A percentile compares a stretch with the other conserved stretches of the same genome.
Conservation (phyloP, 2,113 vertebrate species). For the Lonchura striata region DNA sequence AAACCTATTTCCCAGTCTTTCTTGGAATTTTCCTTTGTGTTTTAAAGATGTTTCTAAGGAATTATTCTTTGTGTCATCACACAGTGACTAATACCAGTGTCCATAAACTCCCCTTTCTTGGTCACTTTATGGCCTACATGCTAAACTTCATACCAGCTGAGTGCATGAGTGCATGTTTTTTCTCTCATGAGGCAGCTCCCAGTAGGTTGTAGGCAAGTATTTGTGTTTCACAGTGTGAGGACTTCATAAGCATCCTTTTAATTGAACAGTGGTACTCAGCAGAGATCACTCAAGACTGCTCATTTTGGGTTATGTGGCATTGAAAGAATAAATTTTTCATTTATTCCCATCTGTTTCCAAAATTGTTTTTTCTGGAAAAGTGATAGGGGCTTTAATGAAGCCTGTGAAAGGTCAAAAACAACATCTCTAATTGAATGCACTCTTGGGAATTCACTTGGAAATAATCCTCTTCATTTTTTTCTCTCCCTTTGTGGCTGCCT, state of each 20-base stretch:
- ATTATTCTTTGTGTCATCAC: neutral
- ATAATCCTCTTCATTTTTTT: neutral
- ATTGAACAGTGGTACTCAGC: neutral
- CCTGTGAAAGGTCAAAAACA: constrained; percentile 9
- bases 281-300: neutral
- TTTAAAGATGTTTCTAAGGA: neutral
- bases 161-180: neutral
- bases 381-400: neutral
- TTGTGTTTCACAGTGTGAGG: neutral
- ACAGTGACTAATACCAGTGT: neutral
- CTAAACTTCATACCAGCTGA: neutral
- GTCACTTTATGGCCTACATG: neutral
- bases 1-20: neutral
- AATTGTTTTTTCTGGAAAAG: constrained; percentile 20
- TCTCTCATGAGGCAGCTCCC: neutral
- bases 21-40: neutral
- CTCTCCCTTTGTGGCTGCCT: constrained; percentile 13
- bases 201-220: neutral
- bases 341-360: neutral
- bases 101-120: neutral
- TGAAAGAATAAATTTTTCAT: neutral
- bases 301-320: neutral
- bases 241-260: neutral
- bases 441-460: constrained; percentile 13
- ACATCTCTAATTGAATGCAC: constrained; percentile 14